Evolutionary conservation across 92 coral and sea anemone genomes (phyloP), one percentile per base, ranked within the genome.

Genomic region (Epizoanthus fatuus): DNA sequence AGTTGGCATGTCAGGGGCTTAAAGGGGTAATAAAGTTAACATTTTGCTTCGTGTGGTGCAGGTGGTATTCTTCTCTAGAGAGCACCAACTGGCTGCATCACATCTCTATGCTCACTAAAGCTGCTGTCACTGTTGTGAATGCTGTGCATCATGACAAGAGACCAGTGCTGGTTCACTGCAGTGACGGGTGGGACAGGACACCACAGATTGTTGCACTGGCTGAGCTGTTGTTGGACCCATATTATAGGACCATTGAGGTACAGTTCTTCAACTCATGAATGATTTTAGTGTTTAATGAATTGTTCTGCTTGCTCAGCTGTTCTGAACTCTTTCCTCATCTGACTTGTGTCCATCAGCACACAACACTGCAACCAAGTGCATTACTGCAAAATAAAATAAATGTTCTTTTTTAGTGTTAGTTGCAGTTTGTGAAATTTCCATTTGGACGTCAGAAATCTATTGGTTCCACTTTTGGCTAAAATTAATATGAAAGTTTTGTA

Each of bases 101-200:
- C 79, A 95, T 96, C 69, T 96, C 99, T 17, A 70, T 91, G 88
- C 69, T 96, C 60, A 51, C 94, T n/a, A 96, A 92, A 76, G 95
- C 99, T 7, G 91, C 98, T 54, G 56, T 92, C 67, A 87, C 91
- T 63, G 96, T 96, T 25, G 99, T 94, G 42, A 87, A 96, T 70
- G 96, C 99, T 19, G 75, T 96, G 38, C 92, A 94, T 67, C 92
- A 91, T 53, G 93, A 96, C 35, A 80, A 84, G 84, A 91, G 94
- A 47, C 98, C 98, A 32, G 99, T 96, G 55, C 89, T 96, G 83
- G 96, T 96, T 8, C 99, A 96, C 83, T 96, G 99, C 92, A 96
- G 99, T 74, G 99, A 96, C 88, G 99, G 99, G 69, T 96, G 99
- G 99, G 99, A 96, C 89, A 95, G 99, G 75, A 96, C 99, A 20